A percentile compares a stretch with the other conserved stretches of the same genome.
These are phyloP conservation scores for Eupithecia vulgata DNA, from an alignment of 2,888 invertebrate species.

Conservation along the genomic window DNA sequence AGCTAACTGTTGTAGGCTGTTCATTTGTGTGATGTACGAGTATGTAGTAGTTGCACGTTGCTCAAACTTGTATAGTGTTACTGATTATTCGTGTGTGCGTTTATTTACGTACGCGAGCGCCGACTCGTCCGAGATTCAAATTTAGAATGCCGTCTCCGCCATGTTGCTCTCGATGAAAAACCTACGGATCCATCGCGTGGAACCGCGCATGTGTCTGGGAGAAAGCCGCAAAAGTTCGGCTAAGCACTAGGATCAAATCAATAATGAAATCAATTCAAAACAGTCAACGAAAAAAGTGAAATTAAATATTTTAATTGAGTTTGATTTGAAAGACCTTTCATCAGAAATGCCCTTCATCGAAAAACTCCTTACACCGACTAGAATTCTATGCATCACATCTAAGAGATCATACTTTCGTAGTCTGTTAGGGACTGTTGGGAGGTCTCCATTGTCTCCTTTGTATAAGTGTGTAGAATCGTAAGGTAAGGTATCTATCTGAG, in stretches of 20 bases:
- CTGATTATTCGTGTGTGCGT: conserved; percentile 82
- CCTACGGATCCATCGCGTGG: conserved; percentile 76
- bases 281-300: background rate
- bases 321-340: background rate
- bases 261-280: background rate
- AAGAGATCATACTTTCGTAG: background rate
- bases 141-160: conserved; percentile 83
- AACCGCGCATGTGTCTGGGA: conserved; percentile 68
- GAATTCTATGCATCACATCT: background rate
- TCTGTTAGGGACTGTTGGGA: background rate
- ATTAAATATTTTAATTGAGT: background rate
- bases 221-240: conserved; percentile 39
- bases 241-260: background rate
- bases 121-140: conserved; percentile 85
- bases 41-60: conserved; percentile 62
- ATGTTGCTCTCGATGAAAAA: conserved; percentile 83
- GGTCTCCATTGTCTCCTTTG: background rate
- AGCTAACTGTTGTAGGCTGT: conserved; percentile 51
- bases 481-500: background rate
- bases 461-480: background rate
- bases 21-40: conserved; percentile 50
- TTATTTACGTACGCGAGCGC: conserved; percentile 84
- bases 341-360: background rate
- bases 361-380: background rate
- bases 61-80: conserved; percentile 79